Conservation (phyloP, 2,888 invertebrate species). For the Drosophila putrida region DNA sequence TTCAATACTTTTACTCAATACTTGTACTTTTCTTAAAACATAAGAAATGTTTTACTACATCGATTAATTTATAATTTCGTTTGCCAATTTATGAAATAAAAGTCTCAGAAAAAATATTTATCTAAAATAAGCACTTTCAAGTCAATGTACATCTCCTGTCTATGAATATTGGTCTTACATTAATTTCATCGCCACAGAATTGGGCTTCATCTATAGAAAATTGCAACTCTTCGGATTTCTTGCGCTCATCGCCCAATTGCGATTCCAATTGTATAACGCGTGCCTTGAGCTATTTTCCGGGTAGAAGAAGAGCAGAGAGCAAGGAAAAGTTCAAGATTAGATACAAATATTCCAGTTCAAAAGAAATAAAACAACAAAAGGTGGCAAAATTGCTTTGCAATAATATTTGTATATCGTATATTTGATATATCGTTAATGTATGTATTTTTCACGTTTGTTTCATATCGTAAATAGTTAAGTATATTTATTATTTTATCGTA, state of each 20-base stretch:
- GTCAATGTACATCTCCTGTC: conserved; percentile 40
- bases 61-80: too few species aligned
- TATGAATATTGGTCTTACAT: conserved; percentile 87
- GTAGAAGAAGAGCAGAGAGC: conserved; percentile 25
- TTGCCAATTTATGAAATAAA: too few species aligned
- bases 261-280: conserved; percentile 88
- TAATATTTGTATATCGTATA: conserved; percentile 57
- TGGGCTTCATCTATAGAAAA: conserved; percentile 97
- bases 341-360: conserved; percentile 23
- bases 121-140: neutral
- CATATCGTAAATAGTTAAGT: conserved; percentile 53
- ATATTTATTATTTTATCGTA: conserved; percentile 41
- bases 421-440: conserved; percentile 68
- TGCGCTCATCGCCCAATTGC: conserved; percentile 91
- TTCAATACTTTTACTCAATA: too few species aligned
- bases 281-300: conserved; percentile 85
- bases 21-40: too few species aligned
- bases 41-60: too few species aligned
- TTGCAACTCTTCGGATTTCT: conserved; percentile 95
- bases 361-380: conserved; percentile 68
- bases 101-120: neutral
- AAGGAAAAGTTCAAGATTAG: conserved; percentile 45
- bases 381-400: conserved; percentile 34
- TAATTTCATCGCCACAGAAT: conserved; percentile 94
- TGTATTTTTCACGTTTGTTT: conserved; percentile 46